Evolutionary conservation across 2,113 vertebrate species (phyloP).

Genomic region (Ibidorhyncha struthersii): DNA sequence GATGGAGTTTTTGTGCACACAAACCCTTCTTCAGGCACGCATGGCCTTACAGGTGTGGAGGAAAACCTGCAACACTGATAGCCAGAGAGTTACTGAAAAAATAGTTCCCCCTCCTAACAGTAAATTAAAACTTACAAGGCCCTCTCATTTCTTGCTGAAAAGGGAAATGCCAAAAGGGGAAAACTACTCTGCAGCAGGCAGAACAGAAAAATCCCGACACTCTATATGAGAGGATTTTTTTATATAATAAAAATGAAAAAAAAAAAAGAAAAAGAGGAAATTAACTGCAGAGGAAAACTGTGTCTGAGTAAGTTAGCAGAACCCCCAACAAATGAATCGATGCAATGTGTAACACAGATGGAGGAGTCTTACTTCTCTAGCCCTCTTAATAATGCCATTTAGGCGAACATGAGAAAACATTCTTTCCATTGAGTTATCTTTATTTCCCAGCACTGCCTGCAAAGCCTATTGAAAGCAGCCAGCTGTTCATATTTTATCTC

Average conservation of each 20-base stretch:
- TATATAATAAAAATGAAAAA: neutral
- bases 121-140: neutral
- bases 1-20: neutral
- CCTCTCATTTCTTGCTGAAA: neutral
- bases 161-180: neutral
- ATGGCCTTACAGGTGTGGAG: neutral
- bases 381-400: neutral
- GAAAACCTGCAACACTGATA: neutral
- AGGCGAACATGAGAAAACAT: slow-evolving; percentile 25
- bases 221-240: neutral
- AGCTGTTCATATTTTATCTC: slow-evolving; percentile 60
- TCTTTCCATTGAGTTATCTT: slow-evolving; percentile 53
- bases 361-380: neutral
- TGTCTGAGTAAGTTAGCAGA: neutral
- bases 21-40: neutral
- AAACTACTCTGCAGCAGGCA: neutral
- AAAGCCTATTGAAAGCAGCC: slow-evolving; percentile 32
- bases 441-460: neutral
- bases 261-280: neutral
- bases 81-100: neutral
- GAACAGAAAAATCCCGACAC: neutral
- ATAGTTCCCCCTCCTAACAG: neutral
- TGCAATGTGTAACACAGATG: slow-evolving; percentile 17
- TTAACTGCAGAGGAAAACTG: neutral
- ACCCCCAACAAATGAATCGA: neutral